Conservation (phyloP, 2,113 vertebrate genomes). For the Colius striatus region DNA sequence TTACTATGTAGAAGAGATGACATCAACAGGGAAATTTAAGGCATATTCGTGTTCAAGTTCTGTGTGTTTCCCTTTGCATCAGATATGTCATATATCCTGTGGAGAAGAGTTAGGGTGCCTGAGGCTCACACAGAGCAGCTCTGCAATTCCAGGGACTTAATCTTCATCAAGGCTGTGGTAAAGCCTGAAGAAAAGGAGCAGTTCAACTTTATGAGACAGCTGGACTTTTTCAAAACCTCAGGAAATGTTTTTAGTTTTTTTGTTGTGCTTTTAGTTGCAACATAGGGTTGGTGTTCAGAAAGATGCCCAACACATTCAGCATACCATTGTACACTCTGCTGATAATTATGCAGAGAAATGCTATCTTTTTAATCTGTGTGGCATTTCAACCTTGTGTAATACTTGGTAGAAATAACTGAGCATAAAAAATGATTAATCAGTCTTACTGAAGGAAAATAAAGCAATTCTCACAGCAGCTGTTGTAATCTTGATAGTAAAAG, state of each 20-base stretch:
- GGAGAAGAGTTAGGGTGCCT: background rate
- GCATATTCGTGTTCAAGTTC: background rate
- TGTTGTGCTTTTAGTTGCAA: background rate
- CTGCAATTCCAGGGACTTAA: background rate
- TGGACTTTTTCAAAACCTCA: background rate
- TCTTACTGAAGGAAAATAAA: slow-evolving; percentile 22
- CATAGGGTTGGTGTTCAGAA: background rate
- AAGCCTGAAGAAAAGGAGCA: background rate
- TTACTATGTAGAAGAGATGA: background rate
- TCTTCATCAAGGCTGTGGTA: background rate
- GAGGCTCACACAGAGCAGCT: background rate
- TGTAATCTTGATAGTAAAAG: slow-evolving; percentile 25
- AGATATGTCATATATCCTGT: background rate
- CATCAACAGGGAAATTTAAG: background rate
- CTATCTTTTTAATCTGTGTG: slow-evolving; percentile 14
- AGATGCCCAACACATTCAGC: background rate
- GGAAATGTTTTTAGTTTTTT: background rate
- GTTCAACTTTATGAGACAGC: background rate
- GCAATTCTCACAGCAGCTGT: slow-evolving; percentile 46
- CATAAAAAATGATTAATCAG: slow-evolving; percentile 40
- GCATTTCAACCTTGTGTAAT: slow-evolving; percentile 9
- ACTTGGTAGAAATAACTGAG: slow-evolving; percentile 6
- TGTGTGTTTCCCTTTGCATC: background rate
- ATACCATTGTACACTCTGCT: background rate
- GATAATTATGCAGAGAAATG: slow-evolving; percentile 22